phyloP scores from a whole-genome alignment of 2,888 invertebrate genomes.

The Adelphocoris suturalis region DNA sequence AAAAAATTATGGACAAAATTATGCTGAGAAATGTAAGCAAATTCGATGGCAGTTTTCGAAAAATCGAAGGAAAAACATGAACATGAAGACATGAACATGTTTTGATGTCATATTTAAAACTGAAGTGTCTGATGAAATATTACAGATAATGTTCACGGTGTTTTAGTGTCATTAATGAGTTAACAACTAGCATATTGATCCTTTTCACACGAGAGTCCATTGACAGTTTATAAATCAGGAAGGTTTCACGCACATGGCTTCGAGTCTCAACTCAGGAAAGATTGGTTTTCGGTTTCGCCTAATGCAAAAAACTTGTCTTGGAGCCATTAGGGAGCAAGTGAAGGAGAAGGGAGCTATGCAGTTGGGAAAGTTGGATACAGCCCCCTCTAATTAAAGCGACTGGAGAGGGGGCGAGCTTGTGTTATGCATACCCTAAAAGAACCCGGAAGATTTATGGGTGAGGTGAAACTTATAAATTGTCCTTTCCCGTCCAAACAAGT shows the following conservation, averaged over 20 bases:
- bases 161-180: no score
- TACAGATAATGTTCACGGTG: no score
- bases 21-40: no score
- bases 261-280: neutral
- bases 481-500: slow-evolving; percentile 19
- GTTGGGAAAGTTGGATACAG: slow-evolving; percentile 25
- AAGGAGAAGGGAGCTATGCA: slow-evolving; percentile 17
- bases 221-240: neutral
- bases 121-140: no score
- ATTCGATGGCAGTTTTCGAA: no score
- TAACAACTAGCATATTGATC: no score
- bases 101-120: no score
- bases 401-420: neutral
- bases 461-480: slow-evolving; percentile 25
- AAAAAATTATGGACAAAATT: no score
- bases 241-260: slow-evolving; percentile 12
- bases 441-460: neutral
- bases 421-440: slow-evolving; percentile 20
- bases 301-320: slow-evolving; percentile 20
- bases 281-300: neutral
- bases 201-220: neutral
- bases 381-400: slow-evolving; percentile 25
- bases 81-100: no score
- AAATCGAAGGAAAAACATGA: no score
- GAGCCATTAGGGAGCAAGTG: slow-evolving; percentile 1